A percentile compares a stretch with the other conserved stretches of the same genome.
Evolutionary conservation across 2,888 invertebrate genomes (phyloP).

Genomic region (Flexamia atlantica): DNA sequence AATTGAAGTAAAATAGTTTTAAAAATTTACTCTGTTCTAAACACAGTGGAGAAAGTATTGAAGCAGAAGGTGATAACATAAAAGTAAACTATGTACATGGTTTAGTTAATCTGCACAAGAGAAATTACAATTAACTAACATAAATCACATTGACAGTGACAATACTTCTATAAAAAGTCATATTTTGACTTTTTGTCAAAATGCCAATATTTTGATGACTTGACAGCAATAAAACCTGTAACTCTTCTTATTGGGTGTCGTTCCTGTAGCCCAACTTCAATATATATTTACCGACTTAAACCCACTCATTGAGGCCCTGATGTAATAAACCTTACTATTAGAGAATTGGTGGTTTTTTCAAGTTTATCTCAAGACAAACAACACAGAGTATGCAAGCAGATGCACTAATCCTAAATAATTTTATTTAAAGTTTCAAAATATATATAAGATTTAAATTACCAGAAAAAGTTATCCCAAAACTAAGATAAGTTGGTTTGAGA

Average conservation of each 20-base stretch:
- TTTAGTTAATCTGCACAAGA: neutral
- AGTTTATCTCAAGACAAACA: too few species aligned
- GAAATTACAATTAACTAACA: neutral
- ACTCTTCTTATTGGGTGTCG: slow-evolving; percentile 20
- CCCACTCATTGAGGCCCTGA: slow-evolving; percentile 14
- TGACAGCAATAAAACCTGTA: slow-evolving; percentile 18
- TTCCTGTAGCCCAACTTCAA: neutral
- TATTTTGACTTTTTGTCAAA: slow-evolving; percentile 17
- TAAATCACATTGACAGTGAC: slow-evolving; percentile 11
- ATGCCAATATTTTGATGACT: slow-evolving; percentile 27
- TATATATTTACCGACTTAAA: neutral
- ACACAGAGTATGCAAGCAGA: too few species aligned
- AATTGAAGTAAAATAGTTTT: neutral
- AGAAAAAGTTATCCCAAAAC: too few species aligned
- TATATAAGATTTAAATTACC: too few species aligned
- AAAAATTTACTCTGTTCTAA: neutral
- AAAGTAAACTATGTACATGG: slow-evolving; percentile 20
- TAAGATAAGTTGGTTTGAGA: too few species aligned
- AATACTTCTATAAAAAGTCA: slow-evolving; percentile 6
- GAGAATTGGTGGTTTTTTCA: too few species aligned
- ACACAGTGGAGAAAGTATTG: slow-evolving; percentile 13
- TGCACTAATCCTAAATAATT: too few species aligned
- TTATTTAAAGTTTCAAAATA: too few species aligned
- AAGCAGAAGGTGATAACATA: neutral
- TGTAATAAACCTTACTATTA: neutral